Conservation (phyloP, 2,797 vertebrate species). For the Tamandua tetradactyla region DNA sequence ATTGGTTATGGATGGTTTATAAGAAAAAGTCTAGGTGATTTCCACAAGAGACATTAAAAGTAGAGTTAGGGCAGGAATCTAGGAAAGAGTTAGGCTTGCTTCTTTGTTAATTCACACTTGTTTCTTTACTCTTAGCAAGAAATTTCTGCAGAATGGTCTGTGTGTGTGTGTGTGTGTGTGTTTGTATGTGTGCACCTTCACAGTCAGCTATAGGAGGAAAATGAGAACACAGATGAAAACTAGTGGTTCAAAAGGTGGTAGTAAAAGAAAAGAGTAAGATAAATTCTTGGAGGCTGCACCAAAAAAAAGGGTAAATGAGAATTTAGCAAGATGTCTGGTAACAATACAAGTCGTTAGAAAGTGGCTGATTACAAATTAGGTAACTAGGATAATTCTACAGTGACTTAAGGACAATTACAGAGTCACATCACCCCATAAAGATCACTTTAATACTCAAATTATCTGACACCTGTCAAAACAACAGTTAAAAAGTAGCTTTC, state of each 20-base stretch:
- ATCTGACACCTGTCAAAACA: slow-evolving; percentile 69
- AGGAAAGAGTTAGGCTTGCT: not conserved
- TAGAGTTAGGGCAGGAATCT: not conserved
- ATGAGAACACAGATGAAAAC: not conserved
- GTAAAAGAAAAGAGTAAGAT: not conserved
- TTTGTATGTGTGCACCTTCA: not conserved
- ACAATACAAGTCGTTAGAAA: slow-evolving; percentile 39
- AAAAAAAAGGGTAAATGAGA: not conserved
- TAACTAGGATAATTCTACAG: slow-evolving; percentile 48
- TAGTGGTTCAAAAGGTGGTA: not conserved
- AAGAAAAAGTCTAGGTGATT: slow-evolving; percentile 18
- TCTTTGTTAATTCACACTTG: not conserved
- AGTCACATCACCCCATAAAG: slow-evolving; percentile 5
- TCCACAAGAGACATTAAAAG: not conserved
- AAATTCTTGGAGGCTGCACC: not conserved
- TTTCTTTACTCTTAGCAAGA: not conserved
- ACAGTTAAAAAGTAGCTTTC: slow-evolving; percentile 13
- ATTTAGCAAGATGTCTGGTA: not conserved
- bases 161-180: not conserved
- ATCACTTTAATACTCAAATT: slow-evolving; percentile 46
- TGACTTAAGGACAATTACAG: slow-evolving; percentile 62
- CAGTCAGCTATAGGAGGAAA: not conserved
- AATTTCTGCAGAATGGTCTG: not conserved
- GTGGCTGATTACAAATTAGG: slow-evolving; percentile 22
- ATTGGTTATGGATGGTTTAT: not conserved